Evolutionary conservation across 2,113 vertebrate species (phyloP), one percentile per base, ranked within the genome.

Genomic region (Erpornis zantholeuca): DNA sequence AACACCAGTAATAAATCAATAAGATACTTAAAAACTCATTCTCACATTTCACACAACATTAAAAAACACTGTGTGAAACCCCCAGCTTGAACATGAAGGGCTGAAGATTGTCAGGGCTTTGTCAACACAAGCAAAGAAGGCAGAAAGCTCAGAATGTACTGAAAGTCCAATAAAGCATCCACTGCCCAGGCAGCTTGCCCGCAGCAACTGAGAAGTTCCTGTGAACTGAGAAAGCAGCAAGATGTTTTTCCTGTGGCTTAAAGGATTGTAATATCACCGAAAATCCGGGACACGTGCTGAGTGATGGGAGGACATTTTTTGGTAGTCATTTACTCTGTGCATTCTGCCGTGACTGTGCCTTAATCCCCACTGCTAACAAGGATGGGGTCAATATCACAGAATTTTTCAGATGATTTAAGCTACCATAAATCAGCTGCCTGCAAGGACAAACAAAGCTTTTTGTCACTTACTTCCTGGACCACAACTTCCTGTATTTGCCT

Each of bases 401-500:
- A 61, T 79, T 73, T 95, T 65, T 24, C 88, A 86, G 63, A 88
- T 61, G n/a, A 57, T 71, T 90, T 76, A 77, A 76, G n/a, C n/a
- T 36, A 36, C 16, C 49, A 42, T 54, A 63, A 61, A 69, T 35
- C 86, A 88, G 56, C 53, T 77, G 59, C 29, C 79, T 89, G 45
- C 24, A 70, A 92, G 61, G 52, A 72, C 79, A 95, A 97, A 88
- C 63, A 93, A 71, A 61, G 38, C 10, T 66, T 86, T 90, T 88
- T 66, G 56, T 33, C 83, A 27, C 22, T 70, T 59, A 80, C 45
- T 95, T 95, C 86, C 95, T 63, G 80, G 63, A 83, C 35, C 33
- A 73, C 77, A 83, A 50, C 90, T 88, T 95, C 94, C 75, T 1
- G 4, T 83, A 57, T 66, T 63, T 95, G 56, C 82, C 82, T 81